Evolutionary conservation across 2,113 vertebrate genomes (phyloP).

Genomic region (Grammomys surdaster): DNA sequence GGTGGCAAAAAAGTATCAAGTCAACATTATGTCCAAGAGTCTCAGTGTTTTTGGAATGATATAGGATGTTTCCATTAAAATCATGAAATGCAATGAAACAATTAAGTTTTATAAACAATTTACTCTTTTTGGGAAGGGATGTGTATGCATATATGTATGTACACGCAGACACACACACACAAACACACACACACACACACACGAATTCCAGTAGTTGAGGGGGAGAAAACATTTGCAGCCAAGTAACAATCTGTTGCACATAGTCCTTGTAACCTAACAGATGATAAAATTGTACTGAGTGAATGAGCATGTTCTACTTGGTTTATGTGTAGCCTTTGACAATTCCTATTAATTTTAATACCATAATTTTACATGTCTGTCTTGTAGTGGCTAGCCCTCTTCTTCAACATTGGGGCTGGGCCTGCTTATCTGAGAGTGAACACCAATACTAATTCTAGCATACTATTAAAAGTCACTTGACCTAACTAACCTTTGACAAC

Average conservation of each 20-base stretch:
- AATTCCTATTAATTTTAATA: not conserved
- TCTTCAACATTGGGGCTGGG: not conserved
- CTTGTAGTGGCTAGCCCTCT: constrained; percentile 7
- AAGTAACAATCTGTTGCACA: not conserved
- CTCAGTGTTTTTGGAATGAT: not conserved
- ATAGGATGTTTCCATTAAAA: constrained; percentile 3
- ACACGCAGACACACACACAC: not conserved
- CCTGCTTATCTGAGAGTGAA: not conserved
- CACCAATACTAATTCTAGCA: not conserved
- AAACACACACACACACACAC: not conserved
- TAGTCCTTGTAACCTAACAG: not conserved
- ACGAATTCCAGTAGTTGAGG: not conserved
- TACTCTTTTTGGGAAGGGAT: constrained; percentile 1
- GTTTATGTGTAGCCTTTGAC: not conserved
- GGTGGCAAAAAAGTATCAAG: constrained; percentile 26
- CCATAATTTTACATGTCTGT: constrained; percentile 31
- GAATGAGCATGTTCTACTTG: constrained; percentile 5
- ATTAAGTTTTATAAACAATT: constrained; percentile 38
- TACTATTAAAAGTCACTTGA: not conserved
- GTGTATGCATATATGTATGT: not conserved
- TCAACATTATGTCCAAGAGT: not conserved
- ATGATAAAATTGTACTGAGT: not conserved
- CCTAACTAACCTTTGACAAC: not conserved
- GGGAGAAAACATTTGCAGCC: not conserved
- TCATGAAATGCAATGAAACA: constrained; percentile 25